Conservation (phyloP, 2,888 invertebrate genomes). For the Heliconius charithonia region DNA sequence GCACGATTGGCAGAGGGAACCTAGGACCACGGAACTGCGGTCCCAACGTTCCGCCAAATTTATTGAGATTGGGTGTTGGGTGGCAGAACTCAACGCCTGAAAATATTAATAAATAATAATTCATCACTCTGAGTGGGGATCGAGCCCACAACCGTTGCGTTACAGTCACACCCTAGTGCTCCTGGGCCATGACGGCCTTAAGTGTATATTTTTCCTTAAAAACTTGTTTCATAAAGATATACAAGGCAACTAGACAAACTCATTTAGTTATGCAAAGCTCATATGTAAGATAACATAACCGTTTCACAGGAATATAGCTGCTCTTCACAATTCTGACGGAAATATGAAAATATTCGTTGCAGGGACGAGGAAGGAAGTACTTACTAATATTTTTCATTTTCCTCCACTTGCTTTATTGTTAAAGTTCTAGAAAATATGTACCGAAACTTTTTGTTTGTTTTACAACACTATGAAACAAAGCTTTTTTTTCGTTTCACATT, state of each 20-base stretch:
- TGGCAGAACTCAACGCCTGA: no score
- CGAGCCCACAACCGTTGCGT: no score
- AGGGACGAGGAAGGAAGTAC: neutral
- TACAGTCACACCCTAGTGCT: no score
- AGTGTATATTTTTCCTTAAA: neutral
- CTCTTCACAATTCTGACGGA: neutral
- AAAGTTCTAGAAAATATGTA: conserved; percentile 2
- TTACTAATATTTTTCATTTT: conserved; percentile 1
- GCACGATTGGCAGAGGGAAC: no score
- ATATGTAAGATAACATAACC: neutral
- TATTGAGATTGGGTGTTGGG: no score
- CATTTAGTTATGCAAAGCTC: neutral
- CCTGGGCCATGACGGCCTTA: no score
- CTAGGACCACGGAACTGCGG: no score
- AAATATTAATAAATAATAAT: no score
- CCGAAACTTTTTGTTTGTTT: neutral
- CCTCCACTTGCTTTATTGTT: neutral
- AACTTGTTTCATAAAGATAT: neutral
- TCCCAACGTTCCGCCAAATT: no score
- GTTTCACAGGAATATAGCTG: conserved; percentile 12
- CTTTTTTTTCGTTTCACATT: neutral
- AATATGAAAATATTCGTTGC: conserved; percentile 16
- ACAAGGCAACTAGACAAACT: neutral
- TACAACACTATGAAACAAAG: neutral
- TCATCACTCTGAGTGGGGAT: no score